Evolutionary conservation across 2,888 invertebrate genomes (phyloP).

Genomic region (Embidobia sp.): DNA sequence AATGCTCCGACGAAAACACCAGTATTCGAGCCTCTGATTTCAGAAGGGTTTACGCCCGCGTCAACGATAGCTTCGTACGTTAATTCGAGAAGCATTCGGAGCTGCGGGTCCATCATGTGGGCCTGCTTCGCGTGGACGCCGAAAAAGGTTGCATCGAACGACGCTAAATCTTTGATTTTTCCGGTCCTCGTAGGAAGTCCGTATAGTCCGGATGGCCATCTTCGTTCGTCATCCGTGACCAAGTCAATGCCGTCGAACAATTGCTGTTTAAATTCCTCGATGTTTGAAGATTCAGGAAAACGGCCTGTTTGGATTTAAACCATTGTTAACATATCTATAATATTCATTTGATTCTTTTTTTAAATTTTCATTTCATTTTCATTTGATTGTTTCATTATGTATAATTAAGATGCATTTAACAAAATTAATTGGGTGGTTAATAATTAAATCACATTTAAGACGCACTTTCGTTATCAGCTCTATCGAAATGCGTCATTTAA

Average conservation of each 20-base stretch:
- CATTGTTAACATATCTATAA: no score
- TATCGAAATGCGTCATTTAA: no score
- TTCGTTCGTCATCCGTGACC: conserved; percentile 94
- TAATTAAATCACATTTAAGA: no score
- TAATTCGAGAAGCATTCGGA: conserved; percentile 93
- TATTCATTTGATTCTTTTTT: no score
- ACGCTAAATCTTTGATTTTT: conserved; percentile 88
- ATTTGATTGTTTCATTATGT: no score
- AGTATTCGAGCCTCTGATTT: conserved; percentile 92
- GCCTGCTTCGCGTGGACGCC: conserved; percentile 96
- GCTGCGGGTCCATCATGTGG: conserved; percentile 95
- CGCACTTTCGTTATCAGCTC: no score
- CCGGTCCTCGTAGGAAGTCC: conserved; percentile 91
- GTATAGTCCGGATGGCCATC: conserved; percentile 92
- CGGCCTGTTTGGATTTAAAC: no score
- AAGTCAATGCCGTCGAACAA: conserved; percentile 95
- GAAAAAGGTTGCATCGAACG: conserved; percentile 95
- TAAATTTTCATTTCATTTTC: no score
- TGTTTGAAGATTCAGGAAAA: conserved; percentile 93
- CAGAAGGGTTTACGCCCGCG: conserved; percentile 91
- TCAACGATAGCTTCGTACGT: conserved; percentile 96
- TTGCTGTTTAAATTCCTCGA: conserved; percentile 96
- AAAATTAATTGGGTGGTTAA: no score
- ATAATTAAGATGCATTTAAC: no score
- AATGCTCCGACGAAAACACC: conserved; percentile 98